A percentile compares a stretch with the other conserved stretches of the same genome.
phyloP scores from a whole-genome alignment of 2,797 vertebrate species.

The Dicrostonyx torquatus region DNA sequence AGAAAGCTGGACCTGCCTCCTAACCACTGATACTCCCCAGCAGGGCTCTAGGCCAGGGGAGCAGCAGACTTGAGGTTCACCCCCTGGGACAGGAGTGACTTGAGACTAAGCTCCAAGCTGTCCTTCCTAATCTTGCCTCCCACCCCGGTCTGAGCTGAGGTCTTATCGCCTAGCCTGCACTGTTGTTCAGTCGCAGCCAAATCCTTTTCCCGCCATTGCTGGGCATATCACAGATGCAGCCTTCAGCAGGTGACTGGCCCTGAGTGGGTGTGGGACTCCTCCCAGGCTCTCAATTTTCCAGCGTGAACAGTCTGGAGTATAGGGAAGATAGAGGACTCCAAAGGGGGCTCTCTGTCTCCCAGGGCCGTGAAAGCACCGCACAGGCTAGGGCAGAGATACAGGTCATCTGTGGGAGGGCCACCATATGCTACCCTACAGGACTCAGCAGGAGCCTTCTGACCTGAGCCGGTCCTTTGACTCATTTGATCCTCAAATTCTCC shows the following conservation, averaged over 20 bases:
- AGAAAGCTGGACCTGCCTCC: background rate
- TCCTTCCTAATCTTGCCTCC: slow-evolving; percentile 61
- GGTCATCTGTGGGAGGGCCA: accelerated
- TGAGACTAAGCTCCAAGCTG: slow-evolving; percentile 4
- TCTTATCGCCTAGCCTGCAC: slow-evolving; percentile 54
- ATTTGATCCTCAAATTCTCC: background rate
- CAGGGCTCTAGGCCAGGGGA: background rate
- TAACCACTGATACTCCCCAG: background rate
- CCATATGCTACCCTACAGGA: background rate
- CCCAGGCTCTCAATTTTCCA: background rate
- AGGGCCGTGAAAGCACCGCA: background rate
- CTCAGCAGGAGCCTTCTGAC: accelerated
- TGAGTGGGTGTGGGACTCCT: background rate
- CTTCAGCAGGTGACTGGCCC: background rate
- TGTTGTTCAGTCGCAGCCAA: background rate
- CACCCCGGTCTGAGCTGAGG: background rate
- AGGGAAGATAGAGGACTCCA: accelerated
- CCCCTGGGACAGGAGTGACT: background rate
- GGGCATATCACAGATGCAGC: background rate
- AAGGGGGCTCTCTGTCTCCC: background rate
- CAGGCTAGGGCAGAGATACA: background rate
- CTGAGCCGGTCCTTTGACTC: too few relatives aligned
- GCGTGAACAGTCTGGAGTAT: slow-evolving; percentile 12
- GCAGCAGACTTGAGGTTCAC: background rate
- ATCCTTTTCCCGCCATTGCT: slow-evolving; percentile 64